Conservation (phyloP, 2,113 vertebrate species). For the Leptocoma aspasia region DNA sequence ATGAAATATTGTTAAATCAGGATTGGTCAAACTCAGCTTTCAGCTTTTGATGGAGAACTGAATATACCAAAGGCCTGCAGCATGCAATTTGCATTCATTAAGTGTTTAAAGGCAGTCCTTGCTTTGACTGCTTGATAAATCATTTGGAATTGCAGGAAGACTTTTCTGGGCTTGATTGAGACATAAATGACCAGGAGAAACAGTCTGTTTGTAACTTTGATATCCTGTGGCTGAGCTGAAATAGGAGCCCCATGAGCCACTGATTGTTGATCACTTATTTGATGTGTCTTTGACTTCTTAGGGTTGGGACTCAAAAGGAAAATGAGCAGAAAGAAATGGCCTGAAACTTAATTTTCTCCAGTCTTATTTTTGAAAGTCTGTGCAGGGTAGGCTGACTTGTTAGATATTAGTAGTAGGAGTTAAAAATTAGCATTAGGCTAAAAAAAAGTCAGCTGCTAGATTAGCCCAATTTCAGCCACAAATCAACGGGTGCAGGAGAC, state of each 20-base stretch:
- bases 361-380: neutral
- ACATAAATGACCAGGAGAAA: neutral
- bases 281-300: neutral
- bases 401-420: neutral
- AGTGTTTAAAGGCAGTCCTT: neutral
- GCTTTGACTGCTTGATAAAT: neutral
- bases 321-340: neutral
- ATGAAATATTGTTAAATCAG: neutral
- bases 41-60: neutral
- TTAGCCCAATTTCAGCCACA: neutral
- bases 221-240: neutral
- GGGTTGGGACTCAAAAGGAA: neutral
- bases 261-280: neutral
- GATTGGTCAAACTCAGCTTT: neutral
- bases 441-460: neutral
- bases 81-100: neutral
- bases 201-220: neutral
- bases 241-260: neutral
- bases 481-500: neutral
- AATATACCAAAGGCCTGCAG: neutral
- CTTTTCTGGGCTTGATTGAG: neutral
- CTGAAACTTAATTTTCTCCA: neutral
- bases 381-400: neutral
- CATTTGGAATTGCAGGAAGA: neutral
- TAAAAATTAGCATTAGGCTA: neutral